Evolutionary conservation across 2,797 vertebrate genomes (phyloP).

Genomic region (Poeciliopsis paucimaculata): DNA sequence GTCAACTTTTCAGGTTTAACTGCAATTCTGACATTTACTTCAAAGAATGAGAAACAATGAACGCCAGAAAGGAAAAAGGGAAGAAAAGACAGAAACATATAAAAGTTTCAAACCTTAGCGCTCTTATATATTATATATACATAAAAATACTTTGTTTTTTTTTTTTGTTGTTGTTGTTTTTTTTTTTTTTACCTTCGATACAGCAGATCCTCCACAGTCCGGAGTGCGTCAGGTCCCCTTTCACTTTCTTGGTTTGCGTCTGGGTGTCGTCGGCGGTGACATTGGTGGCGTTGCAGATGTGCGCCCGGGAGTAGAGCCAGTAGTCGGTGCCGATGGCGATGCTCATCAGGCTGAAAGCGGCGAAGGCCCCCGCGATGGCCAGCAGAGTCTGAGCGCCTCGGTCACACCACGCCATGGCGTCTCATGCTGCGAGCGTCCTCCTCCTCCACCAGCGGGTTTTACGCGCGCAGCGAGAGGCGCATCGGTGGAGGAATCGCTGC

Average conservation of each 20-base stretch:
- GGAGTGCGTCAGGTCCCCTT: slow-evolving; percentile 91
- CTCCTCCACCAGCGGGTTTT: slow-evolving; percentile 52
- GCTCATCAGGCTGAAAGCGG: slow-evolving; percentile 95
- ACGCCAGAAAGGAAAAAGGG: too few species aligned
- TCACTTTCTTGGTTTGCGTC: slow-evolving; percentile 81
- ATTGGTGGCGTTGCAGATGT: slow-evolving; percentile 94
- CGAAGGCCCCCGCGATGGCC: slow-evolving; percentile 90
- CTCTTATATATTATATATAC: too few species aligned
- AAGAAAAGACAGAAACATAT: too few species aligned
- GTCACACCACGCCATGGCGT: slow-evolving; percentile 94
- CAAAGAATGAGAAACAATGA: too few species aligned
- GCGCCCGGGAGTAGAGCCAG: slow-evolving; percentile 95
- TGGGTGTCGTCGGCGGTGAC: slow-evolving; percentile 85
- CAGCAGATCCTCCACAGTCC: slow-evolving; percentile 96
- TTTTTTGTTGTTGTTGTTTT: too few species aligned
- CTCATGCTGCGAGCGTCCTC: slow-evolving; percentile 78
- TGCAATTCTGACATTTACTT: not conserved
- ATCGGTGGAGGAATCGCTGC: slow-evolving; percentile 7
- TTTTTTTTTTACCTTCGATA: slow-evolving; percentile 85
- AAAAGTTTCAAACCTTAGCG: too few species aligned
- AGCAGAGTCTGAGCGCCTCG: slow-evolving; percentile 91
- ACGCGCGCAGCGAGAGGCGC: slow-evolving; percentile 46
- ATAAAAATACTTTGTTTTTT: too few species aligned
- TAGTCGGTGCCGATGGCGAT: slow-evolving; percentile 97
- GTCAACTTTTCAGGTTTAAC: not conserved